phyloP scores from a whole-genome alignment of 1,140 invertebrate genomes.

The Zaprionus tsacasi region DNA sequence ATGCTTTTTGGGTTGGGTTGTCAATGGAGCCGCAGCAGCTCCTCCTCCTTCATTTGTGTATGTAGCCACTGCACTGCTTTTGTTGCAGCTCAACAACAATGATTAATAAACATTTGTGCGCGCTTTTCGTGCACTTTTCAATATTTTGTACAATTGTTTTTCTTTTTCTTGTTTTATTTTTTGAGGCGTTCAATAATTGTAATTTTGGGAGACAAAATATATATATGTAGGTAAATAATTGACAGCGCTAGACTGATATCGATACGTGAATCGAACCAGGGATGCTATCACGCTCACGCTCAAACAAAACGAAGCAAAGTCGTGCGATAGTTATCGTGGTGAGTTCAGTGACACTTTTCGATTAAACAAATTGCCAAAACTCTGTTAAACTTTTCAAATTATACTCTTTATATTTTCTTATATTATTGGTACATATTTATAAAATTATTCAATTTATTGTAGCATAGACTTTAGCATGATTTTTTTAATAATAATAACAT shows the following conservation, averaged over 20 bases:
- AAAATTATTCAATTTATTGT: background rate
- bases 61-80: slow-evolving; percentile 38
- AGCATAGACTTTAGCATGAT: background rate
- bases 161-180: slow-evolving; percentile 13
- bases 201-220: slow-evolving; percentile 56
- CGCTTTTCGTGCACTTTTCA: slow-evolving; percentile 43
- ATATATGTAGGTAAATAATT: slow-evolving; percentile 57
- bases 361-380: background rate
- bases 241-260: slow-evolving; percentile 56
- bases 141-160: slow-evolving; percentile 40
- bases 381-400: background rate
- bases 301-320: slow-evolving; percentile 10
- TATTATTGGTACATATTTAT: background rate
- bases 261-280: slow-evolving; percentile 45
- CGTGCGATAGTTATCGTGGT: slow-evolving; percentile 21
- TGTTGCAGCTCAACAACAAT: slow-evolving; percentile 37
- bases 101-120: slow-evolving; percentile 32
- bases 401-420: background rate
- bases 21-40: slow-evolving; percentile 60
- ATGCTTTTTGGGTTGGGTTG: slow-evolving; percentile 74
- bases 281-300: slow-evolving; percentile 28
- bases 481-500: background rate
- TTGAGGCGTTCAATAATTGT: slow-evolving; percentile 49
- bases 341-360: background rate
- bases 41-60: slow-evolving; percentile 52